Evolutionary conservation across 2,888 invertebrate genomes (phyloP).

Genomic region (Cyclophora albipunctata): DNA sequence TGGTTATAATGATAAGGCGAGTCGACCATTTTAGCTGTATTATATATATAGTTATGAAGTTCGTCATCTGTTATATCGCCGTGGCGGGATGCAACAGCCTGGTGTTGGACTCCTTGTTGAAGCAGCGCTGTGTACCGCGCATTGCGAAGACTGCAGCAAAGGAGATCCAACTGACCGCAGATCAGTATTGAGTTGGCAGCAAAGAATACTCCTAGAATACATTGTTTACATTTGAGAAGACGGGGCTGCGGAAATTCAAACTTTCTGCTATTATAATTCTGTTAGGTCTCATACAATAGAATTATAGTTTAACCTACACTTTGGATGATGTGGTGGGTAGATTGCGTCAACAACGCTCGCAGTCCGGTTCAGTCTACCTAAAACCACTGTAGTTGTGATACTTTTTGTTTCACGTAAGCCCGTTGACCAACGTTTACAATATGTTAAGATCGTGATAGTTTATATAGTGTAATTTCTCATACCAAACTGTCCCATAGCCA

Average conservation of each 20-base stretch:
- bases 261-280: too few species aligned
- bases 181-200: constrained; percentile 54
- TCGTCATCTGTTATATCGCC: constrained; percentile 41
- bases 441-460: too few species aligned
- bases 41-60: constrained; percentile 46
- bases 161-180: constrained; percentile 60
- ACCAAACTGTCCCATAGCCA: constrained; percentile 61
- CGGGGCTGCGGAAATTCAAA: too few species aligned
- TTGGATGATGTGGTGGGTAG: too few species aligned
- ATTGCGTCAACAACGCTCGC: too few species aligned
- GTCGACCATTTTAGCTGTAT: constrained; percentile 33
- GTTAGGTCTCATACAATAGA: too few species aligned
- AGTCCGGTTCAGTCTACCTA: too few species aligned
- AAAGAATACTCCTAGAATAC: constrained; percentile 51
- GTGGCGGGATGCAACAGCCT: constrained; percentile 22
- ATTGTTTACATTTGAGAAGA: not conserved
- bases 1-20: constrained; percentile 50
- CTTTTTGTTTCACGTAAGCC: too few species aligned
- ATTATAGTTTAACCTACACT: too few species aligned
- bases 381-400: too few species aligned
- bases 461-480: constrained; percentile 7
- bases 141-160: constrained; percentile 60
- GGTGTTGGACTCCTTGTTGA: constrained; percentile 34
- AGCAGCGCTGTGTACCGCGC: constrained; percentile 51
- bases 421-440: too few species aligned